Evolutionary conservation across 2,888 invertebrate species (phyloP).

Genomic region (Heliconius sara): DNA sequence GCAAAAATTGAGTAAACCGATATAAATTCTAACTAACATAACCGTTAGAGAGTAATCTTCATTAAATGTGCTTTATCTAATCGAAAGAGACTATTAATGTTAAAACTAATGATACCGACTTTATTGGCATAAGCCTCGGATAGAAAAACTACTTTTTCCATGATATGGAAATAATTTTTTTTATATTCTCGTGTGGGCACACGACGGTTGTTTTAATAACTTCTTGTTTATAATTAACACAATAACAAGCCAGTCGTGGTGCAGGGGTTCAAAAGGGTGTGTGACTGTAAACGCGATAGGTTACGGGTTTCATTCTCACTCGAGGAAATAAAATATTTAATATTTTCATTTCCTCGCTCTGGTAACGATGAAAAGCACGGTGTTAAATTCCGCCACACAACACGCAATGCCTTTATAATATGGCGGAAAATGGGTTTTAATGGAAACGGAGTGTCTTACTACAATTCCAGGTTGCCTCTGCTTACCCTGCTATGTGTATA

Average conservation of each 20-base stretch:
- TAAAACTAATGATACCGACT: slow-evolving; percentile 10
- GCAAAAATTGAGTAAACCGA: not conserved
- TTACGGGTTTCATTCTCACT: too few species aligned
- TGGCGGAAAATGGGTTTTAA: too few species aligned
- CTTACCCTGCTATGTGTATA: too few species aligned
- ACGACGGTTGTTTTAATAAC: not conserved
- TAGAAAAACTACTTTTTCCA: not conserved
- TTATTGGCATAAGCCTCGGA: slow-evolving; percentile 5
- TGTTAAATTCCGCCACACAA: too few species aligned
- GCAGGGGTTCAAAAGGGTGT: not conserved
- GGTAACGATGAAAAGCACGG: too few species aligned
- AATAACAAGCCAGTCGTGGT: too few species aligned
- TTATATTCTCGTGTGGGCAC: too few species aligned
- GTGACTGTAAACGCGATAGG: not conserved
- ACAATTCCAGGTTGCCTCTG: too few species aligned
- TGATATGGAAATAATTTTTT: not conserved
- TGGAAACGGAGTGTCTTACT: too few species aligned
- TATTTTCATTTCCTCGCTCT: too few species aligned
- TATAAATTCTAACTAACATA: slow-evolving; percentile 9
- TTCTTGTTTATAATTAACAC: not conserved
- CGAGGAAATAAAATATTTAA: too few species aligned
- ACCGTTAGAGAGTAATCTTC: slow-evolving; percentile 4
- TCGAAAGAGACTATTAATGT: slow-evolving; percentile 16
- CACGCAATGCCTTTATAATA: too few species aligned
- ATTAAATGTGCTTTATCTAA: not conserved